These are phyloP conservation scores for Calcarius ornatus DNA, from an alignment of 2,113 vertebrate genomes.

Conservation along the genomic window DNA sequence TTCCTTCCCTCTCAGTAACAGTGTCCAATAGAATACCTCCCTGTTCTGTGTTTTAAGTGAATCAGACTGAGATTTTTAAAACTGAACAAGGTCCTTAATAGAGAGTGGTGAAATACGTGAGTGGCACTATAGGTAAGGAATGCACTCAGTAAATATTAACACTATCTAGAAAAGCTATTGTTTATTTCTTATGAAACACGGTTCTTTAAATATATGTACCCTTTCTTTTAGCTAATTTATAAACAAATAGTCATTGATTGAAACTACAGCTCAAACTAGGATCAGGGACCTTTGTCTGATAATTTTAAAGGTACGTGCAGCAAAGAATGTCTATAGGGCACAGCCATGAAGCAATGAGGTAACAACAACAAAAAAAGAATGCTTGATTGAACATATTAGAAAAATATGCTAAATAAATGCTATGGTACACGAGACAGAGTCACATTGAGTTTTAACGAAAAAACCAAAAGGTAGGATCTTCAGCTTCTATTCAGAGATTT, in stretches of 20 bases:
- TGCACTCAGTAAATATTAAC: not conserved
- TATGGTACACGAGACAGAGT: not conserved
- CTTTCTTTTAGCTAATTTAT: not conserved
- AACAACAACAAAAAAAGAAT: not conserved
- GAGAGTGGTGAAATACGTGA: rapidly evolving
- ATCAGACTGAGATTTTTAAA: not conserved
- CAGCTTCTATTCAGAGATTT: not conserved
- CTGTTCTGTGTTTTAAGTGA: not conserved
- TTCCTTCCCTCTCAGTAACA: not conserved
- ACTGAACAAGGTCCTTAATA: not conserved
- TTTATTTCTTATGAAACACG: not conserved
- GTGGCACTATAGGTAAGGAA: not conserved
- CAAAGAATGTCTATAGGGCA: not conserved
- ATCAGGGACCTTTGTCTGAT: not conserved
- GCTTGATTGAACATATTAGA: not conserved
- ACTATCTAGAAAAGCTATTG: not conserved
- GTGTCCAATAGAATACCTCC: not conserved
- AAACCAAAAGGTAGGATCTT: not conserved
- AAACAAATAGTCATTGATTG: not conserved
- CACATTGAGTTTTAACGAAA: not conserved
- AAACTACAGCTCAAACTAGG: not conserved
- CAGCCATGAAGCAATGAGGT: not conserved
- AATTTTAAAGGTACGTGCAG: not conserved
- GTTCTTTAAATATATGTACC: not conserved
- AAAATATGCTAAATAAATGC: not conserved